Conservation (phyloP, 2,797 vertebrate genomes). For the Percopsis omiscomaycus region DNA sequence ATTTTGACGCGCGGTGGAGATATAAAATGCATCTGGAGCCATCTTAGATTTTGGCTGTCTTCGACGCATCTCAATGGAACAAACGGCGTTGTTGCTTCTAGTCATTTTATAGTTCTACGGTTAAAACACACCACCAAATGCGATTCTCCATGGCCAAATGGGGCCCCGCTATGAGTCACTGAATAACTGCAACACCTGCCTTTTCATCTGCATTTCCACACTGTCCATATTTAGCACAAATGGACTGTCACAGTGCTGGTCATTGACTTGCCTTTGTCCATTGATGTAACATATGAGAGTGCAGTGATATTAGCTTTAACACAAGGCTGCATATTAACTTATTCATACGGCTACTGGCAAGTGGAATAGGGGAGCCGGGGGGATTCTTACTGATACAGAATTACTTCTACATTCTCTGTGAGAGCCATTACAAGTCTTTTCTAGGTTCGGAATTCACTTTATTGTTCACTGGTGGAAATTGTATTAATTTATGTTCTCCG, state of each 20-base stretch:
- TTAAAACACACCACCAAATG: constrained; percentile 52
- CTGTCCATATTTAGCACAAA: constrained; percentile 72
- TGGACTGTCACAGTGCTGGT: constrained; percentile 64
- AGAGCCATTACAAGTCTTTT: constrained; percentile 20
- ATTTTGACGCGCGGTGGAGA: too few relatives aligned
- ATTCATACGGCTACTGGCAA: constrained; percentile 60
- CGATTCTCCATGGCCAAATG: constrained; percentile 56
- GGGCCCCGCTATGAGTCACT: constrained; percentile 57
- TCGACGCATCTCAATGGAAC: too few relatives aligned
- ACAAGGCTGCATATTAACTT: constrained; percentile 67
- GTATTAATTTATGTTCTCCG: constrained; percentile 4
- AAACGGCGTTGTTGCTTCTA: too few relatives aligned
- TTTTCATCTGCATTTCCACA: constrained; percentile 54
- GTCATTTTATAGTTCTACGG: neutral
- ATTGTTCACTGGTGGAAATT: constrained; percentile 18
- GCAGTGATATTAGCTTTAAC: constrained; percentile 56
- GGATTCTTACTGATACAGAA: constrained; percentile 39
- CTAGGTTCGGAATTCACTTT: constrained; percentile 8
- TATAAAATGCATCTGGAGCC: too few relatives aligned
- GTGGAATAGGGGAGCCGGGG: constrained; percentile 37
- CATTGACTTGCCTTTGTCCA: constrained; percentile 73
- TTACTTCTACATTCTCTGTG: constrained; percentile 22
- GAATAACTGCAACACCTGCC: constrained; percentile 62
- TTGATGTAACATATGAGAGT: constrained; percentile 71
- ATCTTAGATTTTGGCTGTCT: too few relatives aligned